These are phyloP conservation scores for Andricus curvator DNA, from an alignment of 2,888 invertebrate species.

Conservation along the genomic window DNA sequence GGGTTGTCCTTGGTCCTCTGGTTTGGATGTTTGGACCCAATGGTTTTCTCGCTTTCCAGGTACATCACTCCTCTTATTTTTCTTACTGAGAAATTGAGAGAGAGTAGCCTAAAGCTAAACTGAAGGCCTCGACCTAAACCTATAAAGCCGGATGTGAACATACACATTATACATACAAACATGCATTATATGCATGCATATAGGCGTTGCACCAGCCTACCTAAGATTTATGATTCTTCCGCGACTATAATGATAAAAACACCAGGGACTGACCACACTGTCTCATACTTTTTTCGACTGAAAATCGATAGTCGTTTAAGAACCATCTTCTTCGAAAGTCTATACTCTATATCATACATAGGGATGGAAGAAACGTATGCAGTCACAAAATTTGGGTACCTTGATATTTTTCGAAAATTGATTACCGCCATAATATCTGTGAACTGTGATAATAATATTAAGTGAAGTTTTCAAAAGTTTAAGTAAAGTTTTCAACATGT, in stretches of 20 bases:
- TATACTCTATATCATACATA: neutral
- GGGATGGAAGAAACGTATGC: too few species aligned
- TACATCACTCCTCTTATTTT: constrained; percentile 37
- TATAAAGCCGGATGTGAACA: constrained; percentile 5
- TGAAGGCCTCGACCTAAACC: neutral
- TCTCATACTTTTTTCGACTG: neutral
- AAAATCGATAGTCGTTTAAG: neutral
- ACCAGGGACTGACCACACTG: neutral
- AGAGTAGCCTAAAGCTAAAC: constrained; percentile 29
- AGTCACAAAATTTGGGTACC: too few species aligned
- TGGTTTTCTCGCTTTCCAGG: constrained; percentile 40
- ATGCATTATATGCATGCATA: neutral
- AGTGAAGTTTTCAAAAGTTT: too few species aligned
- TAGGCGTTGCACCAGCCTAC: neutral
- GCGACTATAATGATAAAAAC: neutral
- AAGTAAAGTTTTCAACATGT: too few species aligned
- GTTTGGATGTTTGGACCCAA: constrained; percentile 18
- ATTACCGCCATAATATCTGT: too few species aligned
- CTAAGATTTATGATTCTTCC: neutral
- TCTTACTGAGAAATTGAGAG: constrained; percentile 12
- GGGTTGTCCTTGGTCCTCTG: constrained; percentile 38
- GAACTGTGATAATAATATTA: too few species aligned
- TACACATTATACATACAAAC: neutral
- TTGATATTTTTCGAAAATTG: too few species aligned
- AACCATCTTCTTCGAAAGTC: neutral